Evolutionary conservation across 2,888 invertebrate species (phyloP).

Genomic region (Meganola albula): DNA sequence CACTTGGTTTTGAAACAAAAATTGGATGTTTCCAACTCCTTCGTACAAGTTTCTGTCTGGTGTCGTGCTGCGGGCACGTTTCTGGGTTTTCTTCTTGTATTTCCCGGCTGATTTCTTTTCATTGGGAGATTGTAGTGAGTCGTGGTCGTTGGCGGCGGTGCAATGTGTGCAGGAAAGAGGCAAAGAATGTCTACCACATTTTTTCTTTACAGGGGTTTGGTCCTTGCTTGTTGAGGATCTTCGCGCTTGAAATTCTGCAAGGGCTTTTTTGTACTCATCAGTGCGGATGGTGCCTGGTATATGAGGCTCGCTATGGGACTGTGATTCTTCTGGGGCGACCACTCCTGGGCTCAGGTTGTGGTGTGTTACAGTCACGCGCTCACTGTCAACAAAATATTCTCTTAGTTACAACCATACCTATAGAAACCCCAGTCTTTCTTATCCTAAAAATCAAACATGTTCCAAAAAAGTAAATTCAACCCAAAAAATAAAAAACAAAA

Average conservation of each 20-base stretch:
- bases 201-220: conserved; percentile 54
- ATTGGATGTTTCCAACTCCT: conserved; percentile 63
- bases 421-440: too few species aligned
- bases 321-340: conserved; percentile 31
- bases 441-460: too few species aligned
- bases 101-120: conserved; percentile 63
- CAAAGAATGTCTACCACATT: conserved; percentile 62
- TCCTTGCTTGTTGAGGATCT: conserved; percentile 51
- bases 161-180: conserved; percentile 65
- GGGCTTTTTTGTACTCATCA: conserved; percentile 66
- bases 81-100: conserved; percentile 55
- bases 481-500: too few species aligned
- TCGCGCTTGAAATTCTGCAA: conserved; percentile 70
- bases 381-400: conserved; percentile 51
- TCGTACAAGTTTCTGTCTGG: conserved; percentile 41
- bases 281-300: conserved; percentile 62
- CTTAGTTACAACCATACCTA: too few species aligned
- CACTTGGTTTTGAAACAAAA: conserved; percentile 71
- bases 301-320: conserved; percentile 31
- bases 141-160: conserved; percentile 53
- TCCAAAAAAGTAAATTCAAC: too few species aligned
- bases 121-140: conserved; percentile 61
- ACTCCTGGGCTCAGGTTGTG: conserved; percentile 41
- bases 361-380: conserved; percentile 63
- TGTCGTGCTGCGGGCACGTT: conserved; percentile 45